Base-by-base conservation (phyloP, 2,797 vertebrate genomes). In the Esox lucius region DNA sequence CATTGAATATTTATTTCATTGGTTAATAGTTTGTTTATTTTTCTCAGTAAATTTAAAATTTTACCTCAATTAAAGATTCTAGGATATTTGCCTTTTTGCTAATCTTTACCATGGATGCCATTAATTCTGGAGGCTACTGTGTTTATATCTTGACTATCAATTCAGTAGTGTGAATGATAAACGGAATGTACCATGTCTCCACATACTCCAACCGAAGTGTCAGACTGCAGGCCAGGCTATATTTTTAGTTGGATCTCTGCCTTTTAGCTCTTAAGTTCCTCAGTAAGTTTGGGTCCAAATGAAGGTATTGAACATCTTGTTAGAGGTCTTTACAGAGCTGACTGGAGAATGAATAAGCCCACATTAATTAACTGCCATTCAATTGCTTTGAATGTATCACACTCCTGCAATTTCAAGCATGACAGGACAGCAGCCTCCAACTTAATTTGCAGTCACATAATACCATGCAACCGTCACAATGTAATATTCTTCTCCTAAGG, bases 231-330 rank as follows among this genome's bases (percentile, higher is more conserved):
- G 53, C 16, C 19, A 59, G 56, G 26, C 28, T 7, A 9, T 22
- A 17, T 35, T 62, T 35, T 19, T 59, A 5, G 26, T 24, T 7
- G 31, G 12, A 68, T 78, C 59, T 68, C 73, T 59, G 61, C 79
- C 94, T 93, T 94, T 78, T 94, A 94, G 0, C 94, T 95, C 68
- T 81, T 81, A 92, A 65, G 94, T 48, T 19, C 46, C 24, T 33
- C 17, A 31, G 65, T 48, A n/a, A 15, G 61, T 64, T 31, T 26
- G 12, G 70, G 46, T 49, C 5, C 8, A 12, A 70, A 33, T 3
- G 69, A n/a, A 51, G 69, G 17, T n/a, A 70, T 31, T 9, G 17
- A 31, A 28, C 24, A 46, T 48, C 12, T 22, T 53, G 68, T 70
- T 53, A 49, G 49, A 53, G 49, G 49, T 22, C 49, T 70, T 31